These are phyloP conservation scores for Stenurella melanura DNA, from an alignment of 2,888 invertebrate genomes.

Conservation along the genomic window DNA sequence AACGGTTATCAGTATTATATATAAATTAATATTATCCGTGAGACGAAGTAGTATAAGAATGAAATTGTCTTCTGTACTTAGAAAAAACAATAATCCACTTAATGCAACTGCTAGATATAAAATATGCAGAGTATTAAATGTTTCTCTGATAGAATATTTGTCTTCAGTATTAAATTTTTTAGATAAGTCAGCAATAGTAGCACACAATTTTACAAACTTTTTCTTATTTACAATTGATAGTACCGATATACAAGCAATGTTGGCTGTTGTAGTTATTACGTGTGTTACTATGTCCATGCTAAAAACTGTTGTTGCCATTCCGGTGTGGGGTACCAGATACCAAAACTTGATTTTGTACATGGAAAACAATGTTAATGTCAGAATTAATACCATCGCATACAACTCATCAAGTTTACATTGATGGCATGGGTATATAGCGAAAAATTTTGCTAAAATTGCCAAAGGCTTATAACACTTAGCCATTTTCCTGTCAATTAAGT, in stretches of 20 bases:
- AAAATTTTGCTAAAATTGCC: not conserved
- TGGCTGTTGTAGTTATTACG: not conserved
- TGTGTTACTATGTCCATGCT: not conserved
- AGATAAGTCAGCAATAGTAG: not conserved
- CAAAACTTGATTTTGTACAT: not conserved
- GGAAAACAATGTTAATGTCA: not conserved
- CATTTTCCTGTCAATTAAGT: not conserved
- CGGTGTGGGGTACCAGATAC: not conserved
- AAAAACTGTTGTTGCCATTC: not conserved
- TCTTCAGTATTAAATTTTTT: not conserved
- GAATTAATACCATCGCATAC: not conserved
- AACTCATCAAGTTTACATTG: not conserved
- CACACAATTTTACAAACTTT: not conserved
- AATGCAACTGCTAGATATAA: not conserved
- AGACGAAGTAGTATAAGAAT: not conserved
- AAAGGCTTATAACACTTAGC: constrained; percentile 6
- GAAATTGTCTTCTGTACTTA: not conserved
- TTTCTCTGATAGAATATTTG: not conserved
- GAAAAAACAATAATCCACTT: not conserved
- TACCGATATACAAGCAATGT: not conserved
- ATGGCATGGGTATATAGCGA: not conserved
- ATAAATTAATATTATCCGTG: not conserved
- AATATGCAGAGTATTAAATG: not conserved
- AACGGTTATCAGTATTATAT: not conserved
- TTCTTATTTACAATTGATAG: not conserved